Percentiles rank a stretch among this genome's conserved stretches.
Conservation (phyloP, 2,113 vertebrate genomes). For the Istiophorus platypterus region DNA sequence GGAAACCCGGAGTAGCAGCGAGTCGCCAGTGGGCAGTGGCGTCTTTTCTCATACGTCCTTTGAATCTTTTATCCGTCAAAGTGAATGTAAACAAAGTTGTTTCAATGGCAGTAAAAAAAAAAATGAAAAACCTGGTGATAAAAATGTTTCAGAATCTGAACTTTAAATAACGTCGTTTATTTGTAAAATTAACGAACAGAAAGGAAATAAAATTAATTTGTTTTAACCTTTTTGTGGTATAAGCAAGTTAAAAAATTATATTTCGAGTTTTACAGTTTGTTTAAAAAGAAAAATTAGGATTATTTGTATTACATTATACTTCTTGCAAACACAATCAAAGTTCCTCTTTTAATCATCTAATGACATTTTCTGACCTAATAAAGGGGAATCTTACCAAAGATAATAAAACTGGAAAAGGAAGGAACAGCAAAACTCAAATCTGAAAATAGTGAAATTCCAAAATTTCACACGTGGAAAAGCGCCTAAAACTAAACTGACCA, state of each 20-base stretch:
- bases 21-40: not conserved
- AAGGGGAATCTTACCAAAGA: too few relatives aligned
- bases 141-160: too few relatives aligned
- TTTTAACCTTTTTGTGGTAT: not conserved
- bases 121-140: too few relatives aligned
- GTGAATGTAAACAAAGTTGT: not conserved
- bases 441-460: too few relatives aligned
- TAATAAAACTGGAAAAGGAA: too few relatives aligned
- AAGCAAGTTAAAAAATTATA: not conserved
- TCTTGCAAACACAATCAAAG: too few relatives aligned
- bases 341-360: not conserved
- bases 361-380: not conserved
- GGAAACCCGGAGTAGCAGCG: not conserved
- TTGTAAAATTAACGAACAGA: not conserved
- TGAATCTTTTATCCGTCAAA: not conserved
- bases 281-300: too few relatives aligned
- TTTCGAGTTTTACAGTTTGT: not conserved
- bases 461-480: too few relatives aligned
- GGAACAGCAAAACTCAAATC: too few relatives aligned
- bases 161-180: not conserved
- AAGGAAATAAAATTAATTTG: not conserved
- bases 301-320: too few relatives aligned
- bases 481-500: not conserved
- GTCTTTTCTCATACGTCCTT: not conserved
- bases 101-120: not conserved